Base-by-base conservation (phyloP, 1,140 invertebrate species). In the Temnothorax curvispinosus region DNA sequence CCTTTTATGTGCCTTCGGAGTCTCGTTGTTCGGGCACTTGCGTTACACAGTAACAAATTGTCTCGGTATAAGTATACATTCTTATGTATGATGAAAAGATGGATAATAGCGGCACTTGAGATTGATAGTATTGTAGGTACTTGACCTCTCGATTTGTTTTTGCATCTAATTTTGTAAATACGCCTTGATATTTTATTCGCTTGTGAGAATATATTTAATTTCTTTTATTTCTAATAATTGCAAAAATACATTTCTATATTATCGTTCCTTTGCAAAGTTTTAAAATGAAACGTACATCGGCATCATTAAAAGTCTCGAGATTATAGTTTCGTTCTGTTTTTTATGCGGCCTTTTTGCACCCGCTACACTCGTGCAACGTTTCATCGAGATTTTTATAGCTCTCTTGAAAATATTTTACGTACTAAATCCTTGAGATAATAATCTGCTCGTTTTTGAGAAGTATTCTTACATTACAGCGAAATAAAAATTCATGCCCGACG, bases 351-450 rank as follows among this genome's bases (percentile, higher is more conserved):
- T n/a, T 60, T 58, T 75, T 50, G 2, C 8, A 8, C 6, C 3
- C 18, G 13, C 38, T 60, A 38, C 8, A 32, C 38, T 27, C 7
- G 8, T 52, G 41, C 56, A 27, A 15, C 44, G 76, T 44, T 60
- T 58, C 35, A 15, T 41, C 35, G 74, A 44, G 85, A 86, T 86
- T 86, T 82, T 86, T 86, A 81, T 50, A 47, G 52, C 44, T 58
- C 65, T 58, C 64, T 27, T 78, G 85, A 50, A 86, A 82, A 82
- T 82, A 82, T 81, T 86, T 86, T 52, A 50, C 64, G 64, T 82
- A 82, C 47, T 65, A 78, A 78, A 85, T 77, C 52, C 35, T 54
- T 75, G 35, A 67, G 82, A 78, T 85, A 78, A 85, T 78, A 85
- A 77, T 65, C 47, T 32, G 58, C 74, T 67, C 82, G 60, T 78